Conservation (phyloP, 2,888 invertebrate genomes). For the Carcina quercana region DNA sequence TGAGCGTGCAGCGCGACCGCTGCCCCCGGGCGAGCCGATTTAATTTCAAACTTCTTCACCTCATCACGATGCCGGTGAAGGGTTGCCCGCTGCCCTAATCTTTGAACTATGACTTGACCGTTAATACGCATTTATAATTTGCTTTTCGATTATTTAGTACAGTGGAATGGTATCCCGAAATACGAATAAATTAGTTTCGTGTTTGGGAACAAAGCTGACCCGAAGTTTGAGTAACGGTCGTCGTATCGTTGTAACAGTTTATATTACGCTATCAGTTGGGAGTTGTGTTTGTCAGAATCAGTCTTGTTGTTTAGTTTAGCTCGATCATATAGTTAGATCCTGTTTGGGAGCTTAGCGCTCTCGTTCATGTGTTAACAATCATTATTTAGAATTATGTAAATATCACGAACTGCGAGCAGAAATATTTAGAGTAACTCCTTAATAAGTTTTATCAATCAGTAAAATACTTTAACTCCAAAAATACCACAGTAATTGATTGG, state of each 20-base stretch:
- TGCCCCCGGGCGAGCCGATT: slow-evolving; percentile 42
- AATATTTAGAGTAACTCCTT: too few species aligned
- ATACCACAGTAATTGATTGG: too few species aligned
- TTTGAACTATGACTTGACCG: slow-evolving; percentile 75
- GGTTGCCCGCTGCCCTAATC: slow-evolving; percentile 72
- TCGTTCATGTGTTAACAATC: too few species aligned
- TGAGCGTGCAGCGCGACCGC: slow-evolving; percentile 45
- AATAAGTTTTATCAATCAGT: too few species aligned
- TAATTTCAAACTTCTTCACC: slow-evolving; percentile 63
- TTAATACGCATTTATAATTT: slow-evolving; percentile 74
- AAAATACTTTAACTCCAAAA: too few species aligned
- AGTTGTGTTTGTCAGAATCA: slow-evolving; percentile 41
- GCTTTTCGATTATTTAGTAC: slow-evolving; percentile 70
- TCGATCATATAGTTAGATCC: slow-evolving; percentile 34
- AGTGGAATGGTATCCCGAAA: slow-evolving; percentile 53
- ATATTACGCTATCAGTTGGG: slow-evolving; percentile 46
- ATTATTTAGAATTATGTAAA: too few species aligned
- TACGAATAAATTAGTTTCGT: slow-evolving; percentile 73
- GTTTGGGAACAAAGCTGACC: slow-evolving; percentile 68
- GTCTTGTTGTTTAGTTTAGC: slow-evolving; percentile 44
- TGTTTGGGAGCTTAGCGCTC: slow-evolving; percentile 18
- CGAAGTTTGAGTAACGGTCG: slow-evolving; percentile 70
- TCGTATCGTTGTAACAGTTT: slow-evolving; percentile 58
- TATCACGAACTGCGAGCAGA: too few species aligned
- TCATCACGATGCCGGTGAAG: slow-evolving; percentile 40